Base-by-base conservation (phyloP, 2,113 vertebrate genomes). In the Gorsachius goisagi region DNA sequence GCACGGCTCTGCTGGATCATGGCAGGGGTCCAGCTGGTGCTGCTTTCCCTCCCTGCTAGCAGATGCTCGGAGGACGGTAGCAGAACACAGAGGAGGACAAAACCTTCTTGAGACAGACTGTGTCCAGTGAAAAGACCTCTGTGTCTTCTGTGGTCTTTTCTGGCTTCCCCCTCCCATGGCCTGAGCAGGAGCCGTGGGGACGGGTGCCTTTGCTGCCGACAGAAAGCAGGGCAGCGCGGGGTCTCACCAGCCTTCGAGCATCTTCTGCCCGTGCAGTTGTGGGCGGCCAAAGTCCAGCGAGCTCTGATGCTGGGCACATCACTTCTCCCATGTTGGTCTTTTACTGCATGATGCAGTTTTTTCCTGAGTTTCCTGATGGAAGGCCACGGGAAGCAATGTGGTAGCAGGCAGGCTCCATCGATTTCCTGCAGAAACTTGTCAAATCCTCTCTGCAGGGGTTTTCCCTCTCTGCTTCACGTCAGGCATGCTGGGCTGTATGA, bases 141-240 rank as follows among this genome's bases (percentile, higher is more conserved):
- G 27, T 32, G 19, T 33, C 56, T 27, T 30, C 84, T 22, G 23
- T 5, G 10, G 52, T n/a, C 28, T 53, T 22, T 35, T 30, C 17
- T 2, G 23, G 45, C 27, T 68, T 68, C 37, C 1, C 33, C 22
- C 18, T 52, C 44, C 59, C 41, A 0, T 4, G 16, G n/a, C 21
- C 41, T 11, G 4, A 6, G 3, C 17, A 7, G 44, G 6, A 23
- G 53, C 63, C 32, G 3, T 0, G 4, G 24, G 64, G 37, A 49
- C 26, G 2, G 1, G 10, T 11, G 53, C 53, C 72, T 37, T 9
- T 30, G 47, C 9, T 9, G 41, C 15, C 0, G 19, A 3, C 19
- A 33, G 9, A 62, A 22, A 49, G 56, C 6, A 9, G 41, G 30
- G 30, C 49, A 27, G 39, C 0, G 17, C 17, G 1, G 33, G 55